Evolutionary conservation across 2,113 vertebrate genomes (phyloP).

Genomic region (Heterochromis multidens): DNA sequence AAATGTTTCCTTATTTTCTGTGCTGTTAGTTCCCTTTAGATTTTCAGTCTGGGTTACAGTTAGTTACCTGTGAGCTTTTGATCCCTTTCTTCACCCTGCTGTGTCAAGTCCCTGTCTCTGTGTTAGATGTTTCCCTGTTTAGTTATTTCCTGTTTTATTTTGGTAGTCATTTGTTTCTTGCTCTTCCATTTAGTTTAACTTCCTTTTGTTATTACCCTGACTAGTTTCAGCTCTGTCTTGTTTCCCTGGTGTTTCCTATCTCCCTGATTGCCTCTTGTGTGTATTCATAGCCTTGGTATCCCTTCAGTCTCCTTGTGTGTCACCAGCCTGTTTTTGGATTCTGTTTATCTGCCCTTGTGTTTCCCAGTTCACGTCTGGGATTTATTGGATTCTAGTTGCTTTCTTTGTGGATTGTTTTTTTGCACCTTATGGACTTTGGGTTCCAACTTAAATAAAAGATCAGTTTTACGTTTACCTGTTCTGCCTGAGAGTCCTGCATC

Average conservation of each 20-base stretch:
- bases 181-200: neutral
- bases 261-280: neutral
- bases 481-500: neutral
- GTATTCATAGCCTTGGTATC: neutral
- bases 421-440: neutral
- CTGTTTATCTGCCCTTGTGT: neutral
- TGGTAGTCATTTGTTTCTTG: neutral
- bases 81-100: neutral
- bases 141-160: neutral
- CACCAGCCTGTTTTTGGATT: neutral
- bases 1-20: neutral
- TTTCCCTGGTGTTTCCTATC: neutral
- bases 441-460: neutral
- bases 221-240: neutral
- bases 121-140: neutral
- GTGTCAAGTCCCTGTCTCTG: neutral
- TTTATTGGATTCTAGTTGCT: neutral
- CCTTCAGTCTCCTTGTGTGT: neutral
- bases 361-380: neutral
- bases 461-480: neutral
- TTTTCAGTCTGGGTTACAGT: no score
- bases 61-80: neutral
- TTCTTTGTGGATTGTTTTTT: neutral
- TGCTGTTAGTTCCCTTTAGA: no score
- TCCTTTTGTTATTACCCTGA: fast-evolving